phyloP scores from a whole-genome alignment of 2,113 vertebrate genomes.

The Ciconia stormi region DNA sequence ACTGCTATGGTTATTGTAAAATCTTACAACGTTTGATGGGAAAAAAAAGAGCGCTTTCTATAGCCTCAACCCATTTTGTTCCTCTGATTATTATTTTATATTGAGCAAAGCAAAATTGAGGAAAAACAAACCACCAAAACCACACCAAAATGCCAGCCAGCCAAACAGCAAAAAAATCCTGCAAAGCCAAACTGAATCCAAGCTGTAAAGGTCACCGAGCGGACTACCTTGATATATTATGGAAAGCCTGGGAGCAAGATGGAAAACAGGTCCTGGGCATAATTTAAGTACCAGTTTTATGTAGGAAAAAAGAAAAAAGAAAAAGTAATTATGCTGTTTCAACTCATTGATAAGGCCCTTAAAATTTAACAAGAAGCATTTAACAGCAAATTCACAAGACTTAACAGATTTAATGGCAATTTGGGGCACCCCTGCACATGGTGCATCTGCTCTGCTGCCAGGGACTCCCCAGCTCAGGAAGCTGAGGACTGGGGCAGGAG shows the following conservation, averaged over 20 bases:
- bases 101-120: not conserved
- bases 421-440: not conserved
- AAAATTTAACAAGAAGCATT: slow-evolving; percentile 30
- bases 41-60: not conserved
- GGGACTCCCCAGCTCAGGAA: not conserved
- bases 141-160: not conserved
- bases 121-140: not conserved
- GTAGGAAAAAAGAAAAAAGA: not conserved
- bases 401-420: not conserved
- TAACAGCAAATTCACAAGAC: slow-evolving; percentile 1
- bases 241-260: not conserved
- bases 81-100: not conserved
- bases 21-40: not conserved
- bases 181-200: not conserved
- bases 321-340: not conserved
- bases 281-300: slow-evolving; percentile 9
- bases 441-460: not conserved
- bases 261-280: slow-evolving; percentile 13
- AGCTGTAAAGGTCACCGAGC: not conserved
- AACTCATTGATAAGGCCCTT: slow-evolving; percentile 16
- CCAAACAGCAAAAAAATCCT: not conserved
- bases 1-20: not conserved
- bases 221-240: not conserved
- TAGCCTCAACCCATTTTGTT: not conserved
- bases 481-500: not conserved